Conservation (phyloP, 2,797 vertebrate species). For the Pseudochaenichthys georgianus region DNA sequence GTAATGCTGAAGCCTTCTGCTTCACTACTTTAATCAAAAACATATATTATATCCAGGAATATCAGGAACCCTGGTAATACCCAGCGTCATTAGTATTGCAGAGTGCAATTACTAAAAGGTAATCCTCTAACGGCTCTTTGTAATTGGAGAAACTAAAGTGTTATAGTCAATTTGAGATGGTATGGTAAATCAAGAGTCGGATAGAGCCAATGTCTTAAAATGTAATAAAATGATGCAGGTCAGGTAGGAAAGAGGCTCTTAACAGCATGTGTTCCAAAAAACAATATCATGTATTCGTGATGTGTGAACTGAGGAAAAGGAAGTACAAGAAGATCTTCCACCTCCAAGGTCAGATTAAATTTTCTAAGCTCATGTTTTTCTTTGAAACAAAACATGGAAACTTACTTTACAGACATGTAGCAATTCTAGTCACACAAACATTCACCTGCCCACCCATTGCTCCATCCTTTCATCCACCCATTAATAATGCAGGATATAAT, state of each 20-base stretch:
- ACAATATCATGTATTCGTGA: conserved; percentile 38
- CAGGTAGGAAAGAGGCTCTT: neutral
- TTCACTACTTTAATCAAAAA: conserved; percentile 58
- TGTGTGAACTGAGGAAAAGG: neutral
- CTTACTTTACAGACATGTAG: neutral
- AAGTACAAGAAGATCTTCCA: conserved; percentile 6
- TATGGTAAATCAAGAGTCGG: conserved; percentile 39
- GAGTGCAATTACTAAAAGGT: conserved; percentile 35
- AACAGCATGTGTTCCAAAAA: neutral
- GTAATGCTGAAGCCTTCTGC: conserved; percentile 34
- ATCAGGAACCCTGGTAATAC: conserved; percentile 58
- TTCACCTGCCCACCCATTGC: neutral
- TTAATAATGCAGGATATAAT: conserved; percentile 41
- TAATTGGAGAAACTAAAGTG: conserved; percentile 38
- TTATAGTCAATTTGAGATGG: conserved; percentile 30
- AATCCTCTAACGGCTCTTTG: conserved; percentile 50
- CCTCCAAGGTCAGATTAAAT: conserved; percentile 7
- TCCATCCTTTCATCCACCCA: conserved; percentile 18
- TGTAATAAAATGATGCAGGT: conserved; percentile 19
- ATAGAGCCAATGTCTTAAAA: conserved; percentile 9
- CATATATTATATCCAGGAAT: conserved; percentile 46
- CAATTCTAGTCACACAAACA: conserved; percentile 16
- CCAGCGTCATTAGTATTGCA: conserved; percentile 36
- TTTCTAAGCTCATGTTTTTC: neutral
- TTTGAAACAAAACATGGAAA: conserved; percentile 10